Base-by-base conservation (phyloP, 2,888 invertebrate genomes). In the Drosophila kokeensis region DNA sequence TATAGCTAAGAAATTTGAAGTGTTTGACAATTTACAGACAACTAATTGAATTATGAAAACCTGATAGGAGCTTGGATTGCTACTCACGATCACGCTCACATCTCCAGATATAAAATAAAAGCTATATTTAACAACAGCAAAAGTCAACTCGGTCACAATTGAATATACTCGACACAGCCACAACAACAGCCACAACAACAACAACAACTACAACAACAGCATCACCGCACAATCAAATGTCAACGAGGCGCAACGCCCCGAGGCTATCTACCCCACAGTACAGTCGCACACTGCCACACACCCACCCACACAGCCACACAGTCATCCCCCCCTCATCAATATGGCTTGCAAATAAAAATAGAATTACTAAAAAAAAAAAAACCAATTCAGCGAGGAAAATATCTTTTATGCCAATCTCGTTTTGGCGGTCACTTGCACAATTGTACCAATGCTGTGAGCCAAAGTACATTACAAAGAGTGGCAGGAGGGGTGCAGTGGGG, bases 241-340 rank as follows among this genome's bases (percentile, higher is more conserved):
- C 67, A 81, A 65, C 67, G 81, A 74, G 69, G 62, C 81, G 67
- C 40, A 67, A 65, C 60, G 66, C 55, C 73, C 69, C 49, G 24
- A 36, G 62, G 67, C 66, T 58, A 76, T 53, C 64, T 61, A 60
- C 60, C 67, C 57, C 34, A 8, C 34, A 54, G 50, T 32, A 29
- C 10, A 55, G 13, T 38, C 38, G 18, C 29, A 11, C 27, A 18
- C 10, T 15, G 48, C 21, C 42, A 11, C 42, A 11, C 21, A 32
- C 32, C 32, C 32, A n/a, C 10, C 42, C 42, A 10, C n/a, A n/a
- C 8, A 15, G 38, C 30, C 30, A 32, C 3, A 10, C 10, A 50
- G 11, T 27, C 27, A 8, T 32, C 8, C 13, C n/a, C n/a, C 24
- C 24, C 18, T 24, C 48, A 55, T 45, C 69, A 27, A 52, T 57